These are phyloP conservation scores for Meriones unguiculatus DNA, from an alignment of 2,113 vertebrate genomes.

Conservation along the genomic window DNA sequence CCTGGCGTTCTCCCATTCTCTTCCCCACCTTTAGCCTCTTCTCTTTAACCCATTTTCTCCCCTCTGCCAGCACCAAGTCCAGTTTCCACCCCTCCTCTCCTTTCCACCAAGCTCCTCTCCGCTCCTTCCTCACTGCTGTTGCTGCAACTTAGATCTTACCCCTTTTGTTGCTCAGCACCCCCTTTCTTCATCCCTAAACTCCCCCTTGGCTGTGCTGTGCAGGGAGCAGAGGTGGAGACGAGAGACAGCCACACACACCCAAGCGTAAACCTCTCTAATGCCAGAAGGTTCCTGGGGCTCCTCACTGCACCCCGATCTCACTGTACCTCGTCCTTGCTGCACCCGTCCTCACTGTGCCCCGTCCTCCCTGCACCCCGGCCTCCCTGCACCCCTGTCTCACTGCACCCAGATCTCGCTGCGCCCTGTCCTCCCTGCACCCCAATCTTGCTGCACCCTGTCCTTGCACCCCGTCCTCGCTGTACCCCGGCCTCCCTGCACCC, in stretches of 20 bases:
- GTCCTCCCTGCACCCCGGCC: not conserved
- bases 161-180: not conserved
- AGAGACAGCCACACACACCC: not conserved
- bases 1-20: not conserved
- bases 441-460: too few species aligned
- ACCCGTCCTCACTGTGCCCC: too few species aligned
- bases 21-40: not conserved
- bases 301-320: too few species aligned
- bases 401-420: too few species aligned
- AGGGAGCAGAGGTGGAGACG: not conserved
- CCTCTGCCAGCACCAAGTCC: not conserved
- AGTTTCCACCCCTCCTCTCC: not conserved
- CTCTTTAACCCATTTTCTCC: not conserved
- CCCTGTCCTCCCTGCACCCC: not conserved
- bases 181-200: not conserved
- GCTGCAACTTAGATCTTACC: not conserved
- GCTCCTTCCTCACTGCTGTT: not conserved
- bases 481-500: too few species aligned
- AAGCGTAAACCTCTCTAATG: fast-evolving
- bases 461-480: too few species aligned
- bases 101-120: not conserved
- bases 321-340: too few species aligned
- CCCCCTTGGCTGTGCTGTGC: not conserved
- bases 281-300: not conserved
- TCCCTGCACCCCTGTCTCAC: fast-evolving